Evolutionary conservation across 2,113 vertebrate genomes (phyloP).

Genomic region (Psittacus erithacus): DNA sequence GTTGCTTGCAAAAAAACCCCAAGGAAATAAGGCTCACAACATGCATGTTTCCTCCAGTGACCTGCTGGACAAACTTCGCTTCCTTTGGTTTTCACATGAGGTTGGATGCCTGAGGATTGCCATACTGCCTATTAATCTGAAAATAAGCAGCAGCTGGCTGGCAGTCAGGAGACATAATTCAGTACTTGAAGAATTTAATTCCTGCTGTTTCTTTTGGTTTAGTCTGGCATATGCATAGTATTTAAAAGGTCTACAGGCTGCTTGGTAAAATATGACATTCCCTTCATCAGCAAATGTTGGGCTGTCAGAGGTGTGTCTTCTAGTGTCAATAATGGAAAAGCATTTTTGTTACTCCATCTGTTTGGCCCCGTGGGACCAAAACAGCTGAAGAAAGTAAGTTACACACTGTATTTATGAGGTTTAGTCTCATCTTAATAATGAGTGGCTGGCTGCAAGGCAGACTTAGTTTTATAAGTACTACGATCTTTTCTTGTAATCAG

Average conservation of each 20-base stretch:
- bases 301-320: not conserved
- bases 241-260: not conserved
- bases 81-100: not conserved
- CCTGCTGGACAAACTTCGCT: not conserved
- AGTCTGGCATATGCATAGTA: not conserved
- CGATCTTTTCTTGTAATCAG: not conserved
- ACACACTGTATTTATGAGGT: not conserved
- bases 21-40: not conserved
- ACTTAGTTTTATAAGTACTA: not conserved
- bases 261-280: not conserved
- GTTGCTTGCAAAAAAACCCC: accelerated
- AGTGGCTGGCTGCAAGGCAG: not conserved
- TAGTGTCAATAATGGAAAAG: not conserved
- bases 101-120: not conserved
- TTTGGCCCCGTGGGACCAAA: not conserved
- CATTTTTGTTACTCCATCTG: not conserved
- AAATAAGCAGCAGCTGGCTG: not conserved
- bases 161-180: not conserved
- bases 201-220: not conserved
- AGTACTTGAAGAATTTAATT: not conserved
- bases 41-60: not conserved
- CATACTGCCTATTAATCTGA: not conserved
- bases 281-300: accelerated
- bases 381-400: not conserved
- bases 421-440: not conserved